Evolutionary conservation across 1,140 invertebrate genomes (phyloP), one percentile per base, ranked within the genome.

Genomic region (Elysia chlorotica): DNA sequence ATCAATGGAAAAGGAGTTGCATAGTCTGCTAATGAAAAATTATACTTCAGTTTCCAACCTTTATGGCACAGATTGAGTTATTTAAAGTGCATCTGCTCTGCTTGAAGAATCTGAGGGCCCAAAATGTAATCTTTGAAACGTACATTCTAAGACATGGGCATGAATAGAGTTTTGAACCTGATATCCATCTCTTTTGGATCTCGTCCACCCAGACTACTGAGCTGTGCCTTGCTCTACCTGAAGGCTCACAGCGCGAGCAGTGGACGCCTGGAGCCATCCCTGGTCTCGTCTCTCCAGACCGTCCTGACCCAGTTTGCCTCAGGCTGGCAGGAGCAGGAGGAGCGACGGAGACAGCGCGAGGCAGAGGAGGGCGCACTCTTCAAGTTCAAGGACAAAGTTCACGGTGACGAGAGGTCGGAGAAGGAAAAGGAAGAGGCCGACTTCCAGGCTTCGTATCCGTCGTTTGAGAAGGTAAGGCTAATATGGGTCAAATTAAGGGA

Each of bases 301-400:
- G 68, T 86, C 17, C 72, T 86, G 21, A 66, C 77, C 28, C 62
- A 75, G 25, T 86, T 86, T 73, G 91, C 93, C 0, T 81, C 89
- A 21, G 87, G 91, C 0, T 98, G 95, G 95, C 91, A 91, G 80
- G 89, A 91, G 56, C 92, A 95, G 74, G 91, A 95, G 80, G 89
- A 91, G 66, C 90, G 91, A 57, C 90, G 90, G 30, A 90, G 92
- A 75, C 88, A 89, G 75, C 90, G 91, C 75, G 91, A 93, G 74
- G 89, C 90, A 38, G 93, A 95, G 78, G 91, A 94, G 68, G 92
- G 95, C 62, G 93, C 91, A 78, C 84, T 97, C 14, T 98, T 95
- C 87, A 91, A 92, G 71, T 94, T 92, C 36, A 95, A 93, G 88
- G 86, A 79, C 30, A 74, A 81, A 69, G 75, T 72, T 53, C 78